phyloP scores from a whole-genome alignment of 2,797 vertebrate species.

The Garrulus glandarius region DNA sequence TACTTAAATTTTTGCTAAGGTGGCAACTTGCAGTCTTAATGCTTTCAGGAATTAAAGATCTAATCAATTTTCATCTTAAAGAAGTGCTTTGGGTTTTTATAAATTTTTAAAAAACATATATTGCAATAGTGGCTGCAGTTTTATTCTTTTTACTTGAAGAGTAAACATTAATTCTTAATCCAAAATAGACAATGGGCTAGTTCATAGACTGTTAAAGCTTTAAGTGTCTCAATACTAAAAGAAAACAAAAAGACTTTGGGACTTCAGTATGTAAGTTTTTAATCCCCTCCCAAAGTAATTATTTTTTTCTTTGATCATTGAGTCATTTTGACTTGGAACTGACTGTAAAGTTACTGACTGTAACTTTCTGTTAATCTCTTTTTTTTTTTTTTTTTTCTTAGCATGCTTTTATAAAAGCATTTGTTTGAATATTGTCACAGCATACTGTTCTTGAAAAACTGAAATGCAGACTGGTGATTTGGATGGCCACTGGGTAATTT shows the following conservation, averaged over 20 bases:
- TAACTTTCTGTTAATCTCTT: neutral
- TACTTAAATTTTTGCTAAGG: neutral
- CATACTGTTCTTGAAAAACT: neutral
- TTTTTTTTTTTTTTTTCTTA: neutral
- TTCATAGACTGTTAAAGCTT: neutral
- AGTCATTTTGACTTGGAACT: neutral
- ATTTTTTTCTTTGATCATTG: neutral
- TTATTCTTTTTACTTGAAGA: neutral
- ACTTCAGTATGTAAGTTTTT: neutral
- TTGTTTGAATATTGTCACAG: neutral
- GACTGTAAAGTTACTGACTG: neutral
- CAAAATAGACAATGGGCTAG: neutral
- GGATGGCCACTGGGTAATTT: neutral
- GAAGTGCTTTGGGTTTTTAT: neutral
- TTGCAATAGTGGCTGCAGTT: neutral
- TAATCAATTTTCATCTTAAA: neutral
- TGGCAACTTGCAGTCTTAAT: neutral
- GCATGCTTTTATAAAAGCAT: neutral
- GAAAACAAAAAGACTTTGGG: neutral
- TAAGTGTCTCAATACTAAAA: neutral
- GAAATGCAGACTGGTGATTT: neutral
- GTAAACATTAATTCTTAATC: neutral
- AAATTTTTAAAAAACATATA: neutral
- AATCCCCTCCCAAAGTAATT: neutral
- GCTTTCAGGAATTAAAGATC: neutral